These are phyloP conservation scores for Alouatta palliata DNA, from an alignment of 2,113 vertebrate species.

Conservation along the genomic window DNA sequence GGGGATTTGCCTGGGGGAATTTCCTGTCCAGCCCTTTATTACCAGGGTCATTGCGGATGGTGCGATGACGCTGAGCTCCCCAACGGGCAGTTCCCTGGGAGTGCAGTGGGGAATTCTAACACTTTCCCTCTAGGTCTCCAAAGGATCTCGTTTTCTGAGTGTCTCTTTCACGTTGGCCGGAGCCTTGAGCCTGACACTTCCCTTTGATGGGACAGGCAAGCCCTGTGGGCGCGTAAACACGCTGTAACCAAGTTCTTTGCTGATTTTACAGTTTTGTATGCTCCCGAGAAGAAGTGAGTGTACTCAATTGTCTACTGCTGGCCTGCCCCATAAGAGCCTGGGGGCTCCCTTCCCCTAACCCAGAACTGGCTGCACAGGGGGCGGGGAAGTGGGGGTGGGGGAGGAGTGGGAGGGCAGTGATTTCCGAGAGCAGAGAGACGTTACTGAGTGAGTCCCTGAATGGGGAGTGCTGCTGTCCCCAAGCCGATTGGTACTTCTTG, in stretches of 20 bases:
- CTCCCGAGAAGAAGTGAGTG: not conserved
- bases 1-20: conserved; percentile 76
- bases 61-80: conserved; percentile 62
- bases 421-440: conserved; percentile 25
- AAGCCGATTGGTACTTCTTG: conserved; percentile 75
- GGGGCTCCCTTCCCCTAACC: conserved; percentile 30
- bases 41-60: conserved; percentile 72
- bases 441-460: conserved; percentile 51
- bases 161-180: conserved; percentile 59
- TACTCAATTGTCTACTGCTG: not conserved
- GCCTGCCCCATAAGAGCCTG: not conserved
- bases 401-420: not conserved
- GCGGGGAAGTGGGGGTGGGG: conserved; percentile 31
- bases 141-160: conserved; percentile 55
- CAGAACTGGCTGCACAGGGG: not conserved
- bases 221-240: not conserved
- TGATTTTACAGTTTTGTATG: not conserved
- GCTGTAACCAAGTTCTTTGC: conserved; percentile 56
- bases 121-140: not conserved
- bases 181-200: conserved; percentile 60
- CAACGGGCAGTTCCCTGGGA: conserved; percentile 46
- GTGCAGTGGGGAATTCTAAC: conserved; percentile 48
- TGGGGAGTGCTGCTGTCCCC: conserved; percentile 76
- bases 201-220: conserved; percentile 30
- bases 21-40: conserved; percentile 72